Percentiles rank a stretch among this genome's conserved stretches.
These are phyloP conservation scores for Aporophyla lueneburgensis DNA, from an alignment of 2,888 invertebrate species.

Conservation along the genomic window DNA sequence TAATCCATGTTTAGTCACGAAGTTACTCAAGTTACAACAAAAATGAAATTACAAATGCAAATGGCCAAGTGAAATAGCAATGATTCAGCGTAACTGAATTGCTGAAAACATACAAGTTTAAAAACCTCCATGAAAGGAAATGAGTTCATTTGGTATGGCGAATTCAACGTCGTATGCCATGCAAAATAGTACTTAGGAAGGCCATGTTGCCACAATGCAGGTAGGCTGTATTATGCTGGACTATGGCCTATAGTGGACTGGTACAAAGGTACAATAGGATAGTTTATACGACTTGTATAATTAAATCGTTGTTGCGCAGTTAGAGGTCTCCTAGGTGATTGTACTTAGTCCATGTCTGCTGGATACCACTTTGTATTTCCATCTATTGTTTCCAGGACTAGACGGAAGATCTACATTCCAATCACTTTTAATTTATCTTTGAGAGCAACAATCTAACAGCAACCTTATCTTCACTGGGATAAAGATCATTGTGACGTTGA, in stretches of 20 bases:
- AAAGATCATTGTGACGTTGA: too few relatives aligned
- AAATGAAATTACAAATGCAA: constrained; percentile 51
- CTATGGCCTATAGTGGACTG: constrained; percentile 44
- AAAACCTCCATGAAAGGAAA: constrained; percentile 41
- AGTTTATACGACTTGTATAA: constrained; percentile 36
- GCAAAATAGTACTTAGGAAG: constrained; percentile 43
- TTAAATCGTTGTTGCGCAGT: constrained; percentile 40
- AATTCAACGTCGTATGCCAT: constrained; percentile 39
- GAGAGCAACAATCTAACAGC: too few relatives aligned
- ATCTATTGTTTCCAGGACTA: not conserved
- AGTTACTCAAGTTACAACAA: constrained; percentile 21
- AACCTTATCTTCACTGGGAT: too few relatives aligned
- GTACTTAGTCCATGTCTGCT: not conserved
- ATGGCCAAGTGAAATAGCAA: constrained; percentile 32
- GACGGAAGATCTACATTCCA: not conserved
- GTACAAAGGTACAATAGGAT: constrained; percentile 55
- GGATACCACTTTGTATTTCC: not conserved
- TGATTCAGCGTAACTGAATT: constrained; percentile 33
- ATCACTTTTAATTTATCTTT: too few relatives aligned
- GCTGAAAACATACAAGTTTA: constrained; percentile 29
- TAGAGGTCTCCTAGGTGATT: constrained; percentile 9
- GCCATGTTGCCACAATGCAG: constrained; percentile 48
- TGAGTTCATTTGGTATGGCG: constrained; percentile 25
- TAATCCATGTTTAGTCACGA: constrained; percentile 2
- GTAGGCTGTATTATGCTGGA: constrained; percentile 35